A percentile compares a stretch with the other conserved stretches of the same genome.
Conservation (phyloP, 2,888 invertebrate species). For the Heliconius ethilla region DNA sequence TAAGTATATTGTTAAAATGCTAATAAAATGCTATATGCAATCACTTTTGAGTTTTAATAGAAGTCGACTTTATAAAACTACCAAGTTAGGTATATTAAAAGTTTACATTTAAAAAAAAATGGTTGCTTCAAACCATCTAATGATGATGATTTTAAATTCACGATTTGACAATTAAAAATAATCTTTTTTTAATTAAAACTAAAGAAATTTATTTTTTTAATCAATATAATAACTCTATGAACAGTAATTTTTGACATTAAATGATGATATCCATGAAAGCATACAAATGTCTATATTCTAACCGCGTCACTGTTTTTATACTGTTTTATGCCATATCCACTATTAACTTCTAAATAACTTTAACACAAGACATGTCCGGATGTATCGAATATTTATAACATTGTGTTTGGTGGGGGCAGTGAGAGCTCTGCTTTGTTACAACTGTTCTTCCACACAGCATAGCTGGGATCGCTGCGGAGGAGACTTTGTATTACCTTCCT, state of each 20-base stretch:
- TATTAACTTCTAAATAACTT: background rate
- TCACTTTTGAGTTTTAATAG: no score
- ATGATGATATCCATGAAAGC: background rate
- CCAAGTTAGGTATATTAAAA: no score
- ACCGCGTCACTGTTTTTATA: background rate
- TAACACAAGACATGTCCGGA: background rate
- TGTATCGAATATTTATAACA: constrained; percentile 26
- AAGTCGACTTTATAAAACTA: no score
- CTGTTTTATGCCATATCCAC: background rate
- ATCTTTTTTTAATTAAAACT: background rate
- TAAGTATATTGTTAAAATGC: no score
- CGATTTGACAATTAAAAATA: background rate
- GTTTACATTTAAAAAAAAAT: no score
- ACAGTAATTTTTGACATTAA: background rate
- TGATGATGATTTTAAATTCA: no score
- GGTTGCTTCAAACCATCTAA: no score
- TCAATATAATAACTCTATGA: constrained; percentile 8
- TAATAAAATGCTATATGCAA: no score
- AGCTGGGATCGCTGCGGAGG: constrained; percentile 62
- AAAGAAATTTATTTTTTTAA: background rate
- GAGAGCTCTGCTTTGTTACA: constrained; percentile 59
- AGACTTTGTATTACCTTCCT: constrained; percentile 54
- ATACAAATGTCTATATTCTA: background rate
- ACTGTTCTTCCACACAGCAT: constrained; percentile 65
- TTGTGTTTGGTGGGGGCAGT: constrained; percentile 34